Evolutionary conservation across 2,888 invertebrate species (phyloP).

Genomic region (Xestia ashworthii): DNA sequence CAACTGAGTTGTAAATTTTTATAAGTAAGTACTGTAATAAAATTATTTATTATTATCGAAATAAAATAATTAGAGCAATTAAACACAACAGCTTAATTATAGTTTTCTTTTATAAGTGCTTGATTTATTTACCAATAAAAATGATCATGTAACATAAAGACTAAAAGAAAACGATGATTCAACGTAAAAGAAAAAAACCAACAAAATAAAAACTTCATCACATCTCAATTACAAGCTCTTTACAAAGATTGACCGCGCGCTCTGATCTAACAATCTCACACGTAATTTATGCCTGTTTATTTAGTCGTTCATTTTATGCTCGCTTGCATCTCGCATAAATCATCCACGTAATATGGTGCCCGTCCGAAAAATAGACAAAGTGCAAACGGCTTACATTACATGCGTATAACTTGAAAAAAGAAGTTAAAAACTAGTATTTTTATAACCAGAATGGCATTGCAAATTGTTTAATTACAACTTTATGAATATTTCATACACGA

Average conservation of each 20-base stretch:
- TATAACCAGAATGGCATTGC: constrained; percentile 77
- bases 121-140: constrained; percentile 23
- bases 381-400: constrained; percentile 53
- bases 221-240: constrained; percentile 34
- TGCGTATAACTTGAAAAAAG: constrained; percentile 45
- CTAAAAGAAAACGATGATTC: not conserved
- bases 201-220: not conserved
- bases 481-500: constrained; percentile 82
- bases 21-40: not conserved
- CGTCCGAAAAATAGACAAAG: constrained; percentile 54
- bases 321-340: constrained; percentile 59
- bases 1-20: not conserved
- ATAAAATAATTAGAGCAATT: constrained; percentile 15
- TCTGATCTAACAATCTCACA: constrained; percentile 38
- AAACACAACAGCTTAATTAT: not conserved
- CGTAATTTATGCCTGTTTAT: constrained; percentile 49
- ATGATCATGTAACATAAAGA: not conserved
- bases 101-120: not conserved
- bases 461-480: constrained; percentile 78
- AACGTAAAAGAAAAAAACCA: not conserved
- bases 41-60: not conserved
- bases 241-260: constrained; percentile 13
- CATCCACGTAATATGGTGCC: constrained; percentile 55
- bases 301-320: constrained; percentile 46
- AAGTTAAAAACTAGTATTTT: constrained; percentile 52